Conservation (phyloP, 2,888 invertebrate genomes). For the Bombylius discolor region DNA sequence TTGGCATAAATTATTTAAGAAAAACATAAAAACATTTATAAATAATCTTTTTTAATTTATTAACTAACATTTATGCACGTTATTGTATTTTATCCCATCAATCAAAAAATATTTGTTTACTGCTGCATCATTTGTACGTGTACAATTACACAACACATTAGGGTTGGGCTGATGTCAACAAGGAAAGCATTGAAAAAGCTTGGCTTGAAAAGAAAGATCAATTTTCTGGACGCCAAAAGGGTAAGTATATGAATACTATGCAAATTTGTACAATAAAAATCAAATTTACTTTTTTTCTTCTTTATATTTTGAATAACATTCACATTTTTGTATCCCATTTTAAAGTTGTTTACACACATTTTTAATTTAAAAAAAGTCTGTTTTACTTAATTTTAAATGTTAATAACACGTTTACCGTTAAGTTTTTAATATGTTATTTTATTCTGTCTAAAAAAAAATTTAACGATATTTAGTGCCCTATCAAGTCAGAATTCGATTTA, state of each 20-base stretch:
- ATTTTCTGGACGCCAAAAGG: slow-evolving; percentile 79
- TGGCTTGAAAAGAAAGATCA: slow-evolving; percentile 81
- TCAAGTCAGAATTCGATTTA: no score
- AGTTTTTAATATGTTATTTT: no score
- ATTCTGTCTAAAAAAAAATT: no score
- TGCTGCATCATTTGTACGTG: slow-evolving; percentile 1
- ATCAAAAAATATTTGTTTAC: slow-evolving; percentile 4
- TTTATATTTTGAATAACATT: no score
- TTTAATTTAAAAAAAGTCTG: background rate
- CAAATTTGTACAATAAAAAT: no score
- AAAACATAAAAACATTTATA: no score
- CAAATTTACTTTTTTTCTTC: no score
- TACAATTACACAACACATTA: slow-evolving; percentile 24
- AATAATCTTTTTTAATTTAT: background rate
- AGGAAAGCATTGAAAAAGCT: slow-evolving; percentile 72
- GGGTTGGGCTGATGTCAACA: slow-evolving; percentile 75
- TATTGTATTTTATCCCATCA: background rate
- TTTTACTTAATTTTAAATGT: background rate
- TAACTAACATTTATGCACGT: slow-evolving; percentile 7
- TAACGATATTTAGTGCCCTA: no score
- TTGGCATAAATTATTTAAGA: no score
- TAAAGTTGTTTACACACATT: background rate
- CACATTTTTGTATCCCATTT: no score
- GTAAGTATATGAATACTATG: slow-evolving; percentile 44
- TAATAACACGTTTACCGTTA: background rate